Base-by-base conservation (phyloP, 2,797 vertebrate species). In the Hypotaenidia okinawae region DNA sequence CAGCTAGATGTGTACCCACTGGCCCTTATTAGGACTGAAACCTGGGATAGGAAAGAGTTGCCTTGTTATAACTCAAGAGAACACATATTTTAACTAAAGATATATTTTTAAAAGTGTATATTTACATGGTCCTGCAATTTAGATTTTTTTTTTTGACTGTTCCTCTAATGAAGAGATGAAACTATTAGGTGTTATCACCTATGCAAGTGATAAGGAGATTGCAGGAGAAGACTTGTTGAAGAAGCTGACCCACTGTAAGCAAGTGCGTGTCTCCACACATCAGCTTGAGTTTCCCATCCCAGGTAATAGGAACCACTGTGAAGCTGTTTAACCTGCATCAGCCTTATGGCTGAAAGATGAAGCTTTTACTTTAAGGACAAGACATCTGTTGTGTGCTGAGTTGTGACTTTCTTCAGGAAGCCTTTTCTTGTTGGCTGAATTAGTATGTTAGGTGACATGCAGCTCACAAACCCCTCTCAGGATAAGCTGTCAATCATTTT, bases 321-420 rank as follows among this genome's bases (percentile, higher is more conserved):
- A 59, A 37, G 39, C 4, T 27, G 21, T 2, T 27, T 51, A 47
- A 72, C 68, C 9, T 77, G 2, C 23, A 25, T 22, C 32, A 30
- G 47, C 12, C 21, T 73, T 52, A 5, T 19, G 33, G 6, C 8
- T 67, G 62, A 24, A 52, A 10, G 25, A 35, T 2, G 23, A 83
- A 15, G 35, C 10, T 92, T 75, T 58, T 17, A 5, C 18, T 45
- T 21, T 6, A 18, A 61, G 59, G 25, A 45, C 52, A 14, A 88
- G 16, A 49, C 7, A 12, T 27, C 72, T 87, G 13, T 25, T 33
- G 24, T 0, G 0, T 16, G 25, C 41, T 3, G 21, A 70, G 39
- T 37, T 78, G 58, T 70, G 79, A 11, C 4, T 61, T 78, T 77
- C 47, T 73, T 41, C 49, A 49, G 21, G 47, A 49, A 49, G 22